A percentile compares a stretch with the other conserved stretches of the same genome.
Conservation (phyloP, 2,113 vertebrate genomes). For the Rhea pennata region DNA sequence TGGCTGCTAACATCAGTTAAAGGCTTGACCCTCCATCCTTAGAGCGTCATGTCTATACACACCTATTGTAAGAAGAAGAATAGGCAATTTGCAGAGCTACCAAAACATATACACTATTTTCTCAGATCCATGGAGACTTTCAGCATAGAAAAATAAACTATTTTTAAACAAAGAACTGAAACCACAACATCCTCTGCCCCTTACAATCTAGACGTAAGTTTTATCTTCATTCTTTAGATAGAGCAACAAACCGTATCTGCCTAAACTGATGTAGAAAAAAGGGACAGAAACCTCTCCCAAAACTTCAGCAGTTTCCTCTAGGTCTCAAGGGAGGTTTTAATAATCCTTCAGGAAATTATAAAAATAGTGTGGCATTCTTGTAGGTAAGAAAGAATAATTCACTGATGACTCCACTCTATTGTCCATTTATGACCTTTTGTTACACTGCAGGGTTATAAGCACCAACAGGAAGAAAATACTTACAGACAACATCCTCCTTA, state of each 20-base stretch:
- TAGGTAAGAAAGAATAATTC: not conserved
- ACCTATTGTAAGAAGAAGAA: not conserved
- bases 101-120: not conserved
- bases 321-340: not conserved
- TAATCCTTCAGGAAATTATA: not conserved
- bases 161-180: slow-evolving; percentile 12
- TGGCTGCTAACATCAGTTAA: not conserved
- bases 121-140: not conserved
- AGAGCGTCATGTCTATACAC: not conserved
- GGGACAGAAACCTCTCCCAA: not conserved
- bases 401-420: not conserved
- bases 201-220: not conserved
- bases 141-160: not conserved
- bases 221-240: not conserved
- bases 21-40: not conserved
- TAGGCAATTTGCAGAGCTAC: not conserved
- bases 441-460: not conserved
- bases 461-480: not conserved
- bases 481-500: not conserved
- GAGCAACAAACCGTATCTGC: not conserved
- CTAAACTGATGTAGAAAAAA: not conserved
- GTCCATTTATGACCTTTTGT: not conserved
- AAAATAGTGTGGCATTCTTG: not conserved
- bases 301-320: not conserved
- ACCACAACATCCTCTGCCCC: not conserved